Conservation (phyloP, 30 jellyfish, hydroid and myxozoan genomes). For the Rhopilema esculentum region DNA sequence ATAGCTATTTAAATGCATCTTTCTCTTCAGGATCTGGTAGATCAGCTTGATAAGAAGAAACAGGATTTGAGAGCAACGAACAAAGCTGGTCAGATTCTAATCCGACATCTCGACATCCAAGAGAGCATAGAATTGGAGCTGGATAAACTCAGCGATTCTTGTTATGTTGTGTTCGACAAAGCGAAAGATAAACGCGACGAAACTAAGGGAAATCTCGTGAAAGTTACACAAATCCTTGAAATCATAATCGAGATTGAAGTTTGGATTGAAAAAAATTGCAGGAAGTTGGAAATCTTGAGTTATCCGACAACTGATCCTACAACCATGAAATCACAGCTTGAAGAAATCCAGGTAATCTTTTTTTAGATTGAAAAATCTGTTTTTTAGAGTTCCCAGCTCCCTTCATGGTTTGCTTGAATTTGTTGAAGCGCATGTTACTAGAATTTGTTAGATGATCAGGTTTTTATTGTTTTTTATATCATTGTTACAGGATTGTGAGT, state of each 20-base stretch:
- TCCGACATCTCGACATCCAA: slow-evolving; percentile 85
- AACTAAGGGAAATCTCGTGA: slow-evolving; percentile 62
- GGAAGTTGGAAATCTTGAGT: slow-evolving; percentile 39
- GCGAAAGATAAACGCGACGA: slow-evolving; percentile 76
- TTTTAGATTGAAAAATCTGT: background rate
- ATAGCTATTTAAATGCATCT: too few species aligned
- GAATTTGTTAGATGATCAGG: too few species aligned
- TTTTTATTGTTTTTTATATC: too few species aligned
- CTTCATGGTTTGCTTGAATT: too few species aligned
- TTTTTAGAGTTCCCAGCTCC: background rate
- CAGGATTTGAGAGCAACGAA: slow-evolving; percentile 90
- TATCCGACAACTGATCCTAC: slow-evolving; percentile 74
- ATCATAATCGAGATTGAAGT: slow-evolving; percentile 77
- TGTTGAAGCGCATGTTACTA: too few species aligned
- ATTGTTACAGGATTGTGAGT: too few species aligned
- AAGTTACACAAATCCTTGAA: slow-evolving; percentile 55
- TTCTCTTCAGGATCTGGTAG: slow-evolving; percentile 74
- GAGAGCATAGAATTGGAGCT: slow-evolving; percentile 81
- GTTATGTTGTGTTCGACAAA: slow-evolving; percentile 64
- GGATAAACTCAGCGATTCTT: slow-evolving; percentile 89
- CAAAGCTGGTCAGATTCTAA: slow-evolving; percentile 92
- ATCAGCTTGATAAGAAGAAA: slow-evolving; percentile 82
- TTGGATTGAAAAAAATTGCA: slow-evolving; percentile 77
- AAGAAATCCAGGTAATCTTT: slow-evolving; percentile 75
- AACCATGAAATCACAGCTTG: slow-evolving; percentile 66